Conservation (phyloP, 2,888 invertebrate species). For the Alcis repandata region DNA sequence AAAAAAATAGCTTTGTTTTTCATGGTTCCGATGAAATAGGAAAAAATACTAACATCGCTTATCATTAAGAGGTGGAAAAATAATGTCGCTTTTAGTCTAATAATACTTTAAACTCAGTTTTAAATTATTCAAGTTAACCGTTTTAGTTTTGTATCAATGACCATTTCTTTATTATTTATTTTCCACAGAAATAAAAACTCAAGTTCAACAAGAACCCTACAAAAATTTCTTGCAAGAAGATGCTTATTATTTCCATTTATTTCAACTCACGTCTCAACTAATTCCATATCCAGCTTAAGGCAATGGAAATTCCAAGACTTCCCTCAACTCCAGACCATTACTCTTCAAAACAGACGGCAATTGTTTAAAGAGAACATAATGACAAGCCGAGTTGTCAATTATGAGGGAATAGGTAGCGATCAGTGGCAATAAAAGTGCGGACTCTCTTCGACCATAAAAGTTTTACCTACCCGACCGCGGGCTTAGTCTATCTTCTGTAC, state of each 20-base stretch:
- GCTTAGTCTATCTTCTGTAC: conserved; percentile 69
- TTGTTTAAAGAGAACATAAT: conserved; percentile 81
- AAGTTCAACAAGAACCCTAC: neutral
- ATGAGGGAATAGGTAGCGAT: conserved; percentile 85
- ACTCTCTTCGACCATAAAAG: conserved; percentile 81
- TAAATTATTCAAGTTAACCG: too few species aligned
- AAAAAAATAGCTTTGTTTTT: too few species aligned
- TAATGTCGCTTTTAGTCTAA: too few species aligned
- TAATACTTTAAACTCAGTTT: neutral
- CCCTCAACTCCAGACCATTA: conserved; percentile 15
- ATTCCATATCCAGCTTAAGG: conserved; percentile 5
- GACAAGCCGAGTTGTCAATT: conserved; percentile 83
- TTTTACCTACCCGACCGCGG: conserved; percentile 78
- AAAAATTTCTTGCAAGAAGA: neutral
- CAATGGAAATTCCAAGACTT: conserved; percentile 18
- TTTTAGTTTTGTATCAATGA: too few species aligned
- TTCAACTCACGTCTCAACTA: conserved; percentile 8
- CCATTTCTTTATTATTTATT: neutral
- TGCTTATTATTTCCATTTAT: conserved; percentile 15
- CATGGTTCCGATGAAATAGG: too few species aligned
- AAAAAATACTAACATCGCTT: too few species aligned
- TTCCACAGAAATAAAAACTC: neutral
- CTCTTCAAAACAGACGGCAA: conserved; percentile 57
- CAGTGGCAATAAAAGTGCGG: conserved; percentile 83
- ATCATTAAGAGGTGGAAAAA: too few species aligned